A percentile compares a stretch with the other conserved stretches of the same genome.
phyloP scores from a whole-genome alignment of 2,888 invertebrate species.

The Kryphioiulus occultus region DNA sequence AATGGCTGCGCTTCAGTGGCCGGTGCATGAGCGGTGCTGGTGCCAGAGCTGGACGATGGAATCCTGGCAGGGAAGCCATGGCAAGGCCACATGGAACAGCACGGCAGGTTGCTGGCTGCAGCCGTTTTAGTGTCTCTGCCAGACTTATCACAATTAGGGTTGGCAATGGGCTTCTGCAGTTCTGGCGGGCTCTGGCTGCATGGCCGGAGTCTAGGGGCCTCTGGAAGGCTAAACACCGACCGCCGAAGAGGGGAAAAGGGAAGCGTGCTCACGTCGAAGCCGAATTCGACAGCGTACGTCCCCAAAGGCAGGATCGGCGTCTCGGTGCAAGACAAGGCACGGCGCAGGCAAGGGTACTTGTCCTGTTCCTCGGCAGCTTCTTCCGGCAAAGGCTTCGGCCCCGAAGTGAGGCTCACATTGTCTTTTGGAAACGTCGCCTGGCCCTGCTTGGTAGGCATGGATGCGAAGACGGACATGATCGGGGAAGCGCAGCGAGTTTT shows the following conservation, averaged over 20 bases:
- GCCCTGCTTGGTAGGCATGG: not conserved
- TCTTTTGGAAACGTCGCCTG: not conserved
- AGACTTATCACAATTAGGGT: not conserved
- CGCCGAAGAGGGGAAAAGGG: slow-evolving; percentile 37
- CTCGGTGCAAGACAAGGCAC: slow-evolving; percentile 52
- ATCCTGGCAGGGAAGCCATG: not conserved
- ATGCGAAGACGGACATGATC: slow-evolving; percentile 36
- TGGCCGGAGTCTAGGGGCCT: not conserved
- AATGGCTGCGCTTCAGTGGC: not conserved
- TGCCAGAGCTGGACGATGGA: not conserved
- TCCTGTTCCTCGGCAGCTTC: slow-evolving; percentile 44
- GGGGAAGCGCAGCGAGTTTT: slow-evolving; percentile 3
- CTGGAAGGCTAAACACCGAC: not conserved
- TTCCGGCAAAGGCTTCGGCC: not conserved
- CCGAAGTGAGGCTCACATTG: not conserved
- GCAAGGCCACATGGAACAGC: not conserved
- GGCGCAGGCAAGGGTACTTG: slow-evolving; percentile 52
- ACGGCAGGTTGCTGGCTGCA: not conserved
- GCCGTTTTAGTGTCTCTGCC: not conserved
- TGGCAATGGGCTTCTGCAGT: not conserved
- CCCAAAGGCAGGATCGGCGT: slow-evolving; percentile 52
- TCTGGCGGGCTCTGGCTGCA: not conserved
- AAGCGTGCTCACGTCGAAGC: slow-evolving; percentile 49
- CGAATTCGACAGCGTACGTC: slow-evolving; percentile 51
- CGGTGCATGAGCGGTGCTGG: not conserved